Base-by-base conservation (phyloP, 2,113 vertebrate genomes). In the Aix galericulata region DNA sequence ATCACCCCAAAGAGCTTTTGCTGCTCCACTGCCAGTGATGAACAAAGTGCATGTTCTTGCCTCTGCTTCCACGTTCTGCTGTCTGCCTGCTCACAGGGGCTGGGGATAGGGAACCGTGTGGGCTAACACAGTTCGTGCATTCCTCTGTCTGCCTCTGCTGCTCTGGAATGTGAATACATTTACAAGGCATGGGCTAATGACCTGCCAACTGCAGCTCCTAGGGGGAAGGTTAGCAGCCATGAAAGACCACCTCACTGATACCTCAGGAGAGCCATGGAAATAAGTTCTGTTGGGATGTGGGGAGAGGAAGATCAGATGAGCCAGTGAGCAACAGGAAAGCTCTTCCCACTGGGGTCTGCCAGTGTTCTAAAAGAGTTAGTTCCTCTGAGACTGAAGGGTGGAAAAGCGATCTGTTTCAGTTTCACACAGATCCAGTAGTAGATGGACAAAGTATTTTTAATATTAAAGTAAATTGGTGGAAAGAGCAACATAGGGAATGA, bases 31-130 rank as follows among this genome's bases (percentile, higher is more conserved):
- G 90, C 42, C 52, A 59, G 1, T 34, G 58, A 52, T 72, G 76
- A 82, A 92, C 40, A 94, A 89, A 14, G 21, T 60, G 91, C 93
- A 94, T 67, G 92, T 93, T 79, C 32, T 80, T 93, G 71, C 77
- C 71, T 92, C 88, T 86, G 83, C 72, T 93, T 86, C 79, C 6
- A 40, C 80, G 60, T 80, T 84, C 78, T 64, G 85, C 64, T 66
- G 59, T 88, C 82, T 92, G 72, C 78, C 42, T 94, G 86, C 21
- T 93, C 6, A 2, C 9, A 60, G 73, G 59, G 62, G 75, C 38
- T 84, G 72, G 66, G 40, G 59, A 76, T 44, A 72, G 48, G 84
- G 63, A 89, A 69, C 34, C 21, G 11, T 76, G 25, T 53, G 50
- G 26, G 76, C 68, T 86, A 82, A 89, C 79, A 82, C 13, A 55